Evolutionary conservation across 2,888 invertebrate genomes (phyloP), one percentile per base, ranked within the genome.

Genomic region (Eupithecia inturbata): DNA sequence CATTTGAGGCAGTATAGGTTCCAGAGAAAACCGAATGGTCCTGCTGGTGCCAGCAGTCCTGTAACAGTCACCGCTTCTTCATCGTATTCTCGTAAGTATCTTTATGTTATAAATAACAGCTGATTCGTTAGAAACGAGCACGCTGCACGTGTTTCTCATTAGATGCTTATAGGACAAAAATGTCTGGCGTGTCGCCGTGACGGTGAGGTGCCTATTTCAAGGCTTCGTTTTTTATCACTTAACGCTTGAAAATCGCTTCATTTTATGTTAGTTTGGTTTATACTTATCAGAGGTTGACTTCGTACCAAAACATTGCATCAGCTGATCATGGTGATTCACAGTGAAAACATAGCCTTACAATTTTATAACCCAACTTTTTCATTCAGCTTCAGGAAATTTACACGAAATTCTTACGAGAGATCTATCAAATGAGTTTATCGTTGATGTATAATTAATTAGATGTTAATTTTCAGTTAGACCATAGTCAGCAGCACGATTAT

Each of bases 1-100:
- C 95, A 96, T 89, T 92, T 97, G 81, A 95, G 96, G 83, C 96
- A 95, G 86, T 97, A 96, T 87, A 95, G 96, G 84, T 96, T 96
- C 89, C 96, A 96, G 88, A 96, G 95, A 88, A 96, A 96, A 91
- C 92, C 93, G 68, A 92, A 86, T 82, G 91, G 79, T 77, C 79
- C 88, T 82, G 85, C 87, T 85, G 89, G 89, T 75, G 81, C 88
- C 70, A 89, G 89, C 81, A 88, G 87, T 81, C 85, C 89, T 78
- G 86, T 91, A 74, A 90, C 89, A 67, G 87, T 92, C 73, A 88
- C 89, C 73, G 84, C 92, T 71, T 82, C 90, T 73, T 82, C 93
- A 71, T 89, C 93, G n/a, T 87, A 84, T 81, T 88, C 91, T 81
- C 91, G 94, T 94, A 81, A 93, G 94, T 93, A 83, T 72, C 78